Evolutionary conservation across 2,797 vertebrate species (phyloP).

Genomic region (Spondyliosoma cantharus): DNA sequence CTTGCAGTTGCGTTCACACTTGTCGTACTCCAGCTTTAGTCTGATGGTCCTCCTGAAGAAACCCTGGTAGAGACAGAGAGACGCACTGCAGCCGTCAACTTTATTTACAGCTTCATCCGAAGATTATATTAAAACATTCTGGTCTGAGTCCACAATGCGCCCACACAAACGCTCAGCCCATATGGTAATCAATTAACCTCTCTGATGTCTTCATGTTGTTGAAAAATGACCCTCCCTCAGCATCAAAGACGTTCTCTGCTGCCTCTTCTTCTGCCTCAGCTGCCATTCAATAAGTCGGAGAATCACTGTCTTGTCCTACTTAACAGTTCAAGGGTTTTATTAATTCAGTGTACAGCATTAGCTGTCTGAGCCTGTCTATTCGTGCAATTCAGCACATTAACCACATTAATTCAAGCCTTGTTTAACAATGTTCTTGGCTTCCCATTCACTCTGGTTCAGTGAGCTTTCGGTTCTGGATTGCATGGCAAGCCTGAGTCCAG

Average conservation of each 20-base stretch:
- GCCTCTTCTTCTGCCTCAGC: not conserved
- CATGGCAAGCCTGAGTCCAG: not conserved
- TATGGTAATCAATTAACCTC: not conserved
- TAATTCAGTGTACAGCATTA: not conserved
- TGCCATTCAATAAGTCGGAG: not conserved
- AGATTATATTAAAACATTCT: not conserved
- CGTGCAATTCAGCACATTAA: not conserved
- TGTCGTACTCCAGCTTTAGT: conserved; percentile 92
- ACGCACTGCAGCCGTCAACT: not conserved
- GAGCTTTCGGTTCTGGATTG: conserved; percentile 1
- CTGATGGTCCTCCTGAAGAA: conserved; percentile 96
- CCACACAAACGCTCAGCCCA: not conserved
- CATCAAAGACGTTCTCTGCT: too few species aligned
- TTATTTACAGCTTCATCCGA: not conserved
- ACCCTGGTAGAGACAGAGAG: conserved; percentile 80
- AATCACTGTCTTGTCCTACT: not conserved
- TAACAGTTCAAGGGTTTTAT: not conserved
- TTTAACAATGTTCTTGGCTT: not conserved
- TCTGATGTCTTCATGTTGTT: not conserved
- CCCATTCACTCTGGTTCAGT: not conserved
- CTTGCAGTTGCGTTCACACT: conserved; percentile 91
- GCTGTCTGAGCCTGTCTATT: not conserved
- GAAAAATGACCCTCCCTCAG: not conserved
- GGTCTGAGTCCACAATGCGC: not conserved
- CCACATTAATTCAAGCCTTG: not conserved